Conservation (phyloP, 1,140 invertebrate genomes). For the Sesamia nonagrioides region DNA sequence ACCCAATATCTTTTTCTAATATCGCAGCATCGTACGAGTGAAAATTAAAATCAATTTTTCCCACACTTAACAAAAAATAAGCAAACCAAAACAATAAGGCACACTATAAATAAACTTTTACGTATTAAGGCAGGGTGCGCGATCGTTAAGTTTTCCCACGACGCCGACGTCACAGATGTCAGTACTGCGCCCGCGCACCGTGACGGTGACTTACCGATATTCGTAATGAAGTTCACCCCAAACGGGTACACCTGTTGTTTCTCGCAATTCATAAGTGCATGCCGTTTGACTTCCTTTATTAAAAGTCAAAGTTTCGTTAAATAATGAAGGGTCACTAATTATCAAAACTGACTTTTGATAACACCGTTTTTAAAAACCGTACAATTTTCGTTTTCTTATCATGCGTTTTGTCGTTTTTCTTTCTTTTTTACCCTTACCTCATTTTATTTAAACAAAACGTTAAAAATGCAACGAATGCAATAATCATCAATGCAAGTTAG, state of each 20-base stretch:
- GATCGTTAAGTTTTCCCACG: slow-evolving; percentile 85
- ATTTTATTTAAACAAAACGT: too few relatives aligned
- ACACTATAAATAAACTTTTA: background rate
- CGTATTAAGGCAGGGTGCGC: slow-evolving; percentile 46
- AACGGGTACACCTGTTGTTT: slow-evolving; percentile 75
- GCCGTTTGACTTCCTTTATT: slow-evolving; percentile 20
- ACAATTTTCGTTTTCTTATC: too few relatives aligned
- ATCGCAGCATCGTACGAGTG: background rate
- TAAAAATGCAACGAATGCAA: too few relatives aligned
- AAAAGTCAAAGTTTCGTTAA: slow-evolving; percentile 8
- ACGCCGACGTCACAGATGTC: slow-evolving; percentile 71
- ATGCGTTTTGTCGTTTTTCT: too few relatives aligned
- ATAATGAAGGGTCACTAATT: background rate
- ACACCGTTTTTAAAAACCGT: background rate
- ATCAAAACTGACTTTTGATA: background rate
- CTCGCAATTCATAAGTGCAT: slow-evolving; percentile 51
- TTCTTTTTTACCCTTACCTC: too few relatives aligned
- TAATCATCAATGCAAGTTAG: too few relatives aligned
- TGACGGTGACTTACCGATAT: slow-evolving; percentile 85
- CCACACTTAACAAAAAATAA: background rate
- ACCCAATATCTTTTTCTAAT: too few relatives aligned
- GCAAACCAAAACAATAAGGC: slow-evolving; percentile 16
- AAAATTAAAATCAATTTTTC: background rate
- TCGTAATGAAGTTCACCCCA: slow-evolving; percentile 70
- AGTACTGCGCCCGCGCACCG: slow-evolving; percentile 71